These are phyloP conservation scores for Sycophila sp. DNA, from an alignment of 1,140 invertebrate species.

Conservation along the genomic window DNA sequence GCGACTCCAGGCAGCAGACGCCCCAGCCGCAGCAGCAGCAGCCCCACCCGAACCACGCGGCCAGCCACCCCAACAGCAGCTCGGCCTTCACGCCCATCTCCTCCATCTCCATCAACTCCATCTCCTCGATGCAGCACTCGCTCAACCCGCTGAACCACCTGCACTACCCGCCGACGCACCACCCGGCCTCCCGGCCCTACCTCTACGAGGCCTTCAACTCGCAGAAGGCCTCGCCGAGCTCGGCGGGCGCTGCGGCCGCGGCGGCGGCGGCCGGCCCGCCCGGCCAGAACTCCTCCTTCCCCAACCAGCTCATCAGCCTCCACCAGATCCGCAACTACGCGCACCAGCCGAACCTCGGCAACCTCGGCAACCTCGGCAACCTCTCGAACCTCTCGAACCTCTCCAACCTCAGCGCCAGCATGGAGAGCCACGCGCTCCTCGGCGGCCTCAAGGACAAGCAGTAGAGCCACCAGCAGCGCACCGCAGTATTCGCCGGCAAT, in stretches of 20 bases:
- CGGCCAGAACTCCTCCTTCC: conserved; percentile 76
- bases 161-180: conserved; percentile 67
- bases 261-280: conserved; percentile 61
- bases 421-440: conserved; percentile 61
- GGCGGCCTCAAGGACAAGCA: conserved; percentile 59
- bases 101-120: conserved; percentile 77
- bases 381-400: conserved; percentile 61
- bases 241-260: conserved; percentile 50
- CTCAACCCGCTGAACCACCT: conserved; percentile 77
- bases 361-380: conserved; percentile 60
- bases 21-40: conserved; percentile 53
- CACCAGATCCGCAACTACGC: conserved; percentile 97
- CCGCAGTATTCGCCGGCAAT: conserved; percentile 19
- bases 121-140: conserved; percentile 63
- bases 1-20: conserved; percentile 63
- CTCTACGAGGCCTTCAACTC: conserved; percentile 92
- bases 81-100: conserved; percentile 93
- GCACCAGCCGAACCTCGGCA: conserved; percentile 81
- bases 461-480: neutral
- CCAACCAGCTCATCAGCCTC: conserved; percentile 94
- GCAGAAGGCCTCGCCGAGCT: conserved; percentile 65
- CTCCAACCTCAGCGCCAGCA: conserved; percentile 58
- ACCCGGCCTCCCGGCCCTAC: conserved; percentile 82
- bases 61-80: conserved; percentile 70
- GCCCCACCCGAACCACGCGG: neutral